Conservation (phyloP, 2,113 vertebrate genomes). For the Anolis sagrei region DNA sequence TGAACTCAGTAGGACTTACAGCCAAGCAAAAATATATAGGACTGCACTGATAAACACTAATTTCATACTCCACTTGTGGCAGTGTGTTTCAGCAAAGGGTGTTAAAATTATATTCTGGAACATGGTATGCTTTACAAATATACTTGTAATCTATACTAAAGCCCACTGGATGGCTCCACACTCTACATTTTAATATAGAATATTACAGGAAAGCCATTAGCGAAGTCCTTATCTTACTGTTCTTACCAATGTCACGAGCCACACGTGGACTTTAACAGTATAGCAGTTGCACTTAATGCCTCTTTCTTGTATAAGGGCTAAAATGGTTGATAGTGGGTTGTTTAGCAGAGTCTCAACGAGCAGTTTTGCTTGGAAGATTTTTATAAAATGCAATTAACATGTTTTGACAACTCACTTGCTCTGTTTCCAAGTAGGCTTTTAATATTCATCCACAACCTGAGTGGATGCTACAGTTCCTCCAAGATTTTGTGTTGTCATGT, state of each 20-base stretch:
- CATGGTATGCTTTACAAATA: neutral
- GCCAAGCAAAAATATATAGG: neutral
- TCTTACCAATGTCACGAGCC: neutral
- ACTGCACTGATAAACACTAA: neutral
- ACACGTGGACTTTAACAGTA: neutral
- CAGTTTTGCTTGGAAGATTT: neutral
- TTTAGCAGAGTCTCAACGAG: neutral
- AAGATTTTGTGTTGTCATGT: too few species aligned
- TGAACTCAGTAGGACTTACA: neutral
- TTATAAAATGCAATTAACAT: neutral
- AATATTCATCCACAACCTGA: too few species aligned
- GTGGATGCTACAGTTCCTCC: too few species aligned
- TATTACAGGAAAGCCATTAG: slow-evolving; percentile 12
- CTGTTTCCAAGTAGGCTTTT: too few species aligned
- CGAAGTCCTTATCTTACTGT: neutral
- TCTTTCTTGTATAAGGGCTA: neutral
- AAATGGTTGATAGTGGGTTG: neutral
- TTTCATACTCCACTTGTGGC: neutral
- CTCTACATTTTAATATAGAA: neutral
- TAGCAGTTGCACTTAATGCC: neutral
- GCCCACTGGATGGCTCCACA: slow-evolving; percentile 27
- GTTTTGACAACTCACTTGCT: neutral
- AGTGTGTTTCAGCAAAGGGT: neutral
- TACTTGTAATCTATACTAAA: slow-evolving; percentile 11
- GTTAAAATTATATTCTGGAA: neutral